A percentile compares a stretch with the other conserved stretches of the same genome.
phyloP scores from a whole-genome alignment of 1,140 invertebrate species.

The Drosophila tsacasi region DNA sequence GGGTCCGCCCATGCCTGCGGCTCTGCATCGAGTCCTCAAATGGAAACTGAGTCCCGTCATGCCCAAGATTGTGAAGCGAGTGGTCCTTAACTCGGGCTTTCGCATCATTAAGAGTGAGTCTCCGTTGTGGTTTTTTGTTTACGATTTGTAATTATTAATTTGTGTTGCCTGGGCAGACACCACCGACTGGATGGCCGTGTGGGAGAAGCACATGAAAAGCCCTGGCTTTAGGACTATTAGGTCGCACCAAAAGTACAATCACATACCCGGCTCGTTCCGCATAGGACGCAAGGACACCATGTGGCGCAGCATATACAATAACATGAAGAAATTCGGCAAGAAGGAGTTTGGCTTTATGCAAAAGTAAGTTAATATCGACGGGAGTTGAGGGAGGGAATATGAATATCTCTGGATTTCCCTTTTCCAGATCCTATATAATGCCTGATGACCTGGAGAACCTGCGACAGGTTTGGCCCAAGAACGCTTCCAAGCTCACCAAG shows the following conservation, averaged over 20 bases:
- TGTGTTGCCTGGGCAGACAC: slow-evolving; percentile 85
- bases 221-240: slow-evolving; percentile 91
- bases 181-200: slow-evolving; percentile 91
- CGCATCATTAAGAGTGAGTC: slow-evolving; percentile 91
- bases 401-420: not conserved
- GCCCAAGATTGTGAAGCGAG: slow-evolving; percentile 93
- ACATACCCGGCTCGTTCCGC: slow-evolving; percentile 98
- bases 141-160: not conserved
- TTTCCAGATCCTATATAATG: slow-evolving; percentile 92
- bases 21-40: slow-evolving; percentile 91
- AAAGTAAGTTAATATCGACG: slow-evolving; percentile 56
- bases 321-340: slow-evolving; percentile 91
- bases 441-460: slow-evolving; percentile 94
- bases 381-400: not conserved
- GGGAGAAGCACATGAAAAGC: slow-evolving; percentile 94
- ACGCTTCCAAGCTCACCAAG: slow-evolving; percentile 88
- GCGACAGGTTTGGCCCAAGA: slow-evolving; percentile 94
- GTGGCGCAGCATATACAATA: slow-evolving; percentile 94
- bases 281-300: slow-evolving; percentile 98
- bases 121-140: accelerated
- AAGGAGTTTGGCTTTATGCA: slow-evolving; percentile 97
- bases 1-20: slow-evolving; percentile 87
- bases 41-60: slow-evolving; percentile 97
- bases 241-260: slow-evolving; percentile 98
- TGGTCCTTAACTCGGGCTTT: slow-evolving; percentile 93